phyloP scores from a whole-genome alignment of 2,113 vertebrate species.

The Patagioenas fasciata region DNA sequence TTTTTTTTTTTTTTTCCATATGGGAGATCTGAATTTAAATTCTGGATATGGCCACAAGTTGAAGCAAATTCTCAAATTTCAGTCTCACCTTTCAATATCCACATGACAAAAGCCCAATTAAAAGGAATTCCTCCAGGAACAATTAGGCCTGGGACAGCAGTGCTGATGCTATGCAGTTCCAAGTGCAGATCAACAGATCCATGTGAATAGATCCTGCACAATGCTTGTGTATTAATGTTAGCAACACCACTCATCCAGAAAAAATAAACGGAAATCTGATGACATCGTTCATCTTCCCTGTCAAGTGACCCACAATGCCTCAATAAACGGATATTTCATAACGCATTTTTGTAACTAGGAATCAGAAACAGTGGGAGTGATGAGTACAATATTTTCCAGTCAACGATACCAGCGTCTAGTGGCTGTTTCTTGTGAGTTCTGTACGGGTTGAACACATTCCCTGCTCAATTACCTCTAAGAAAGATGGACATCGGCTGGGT shows the following conservation, averaged over 20 bases:
- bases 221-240: background rate
- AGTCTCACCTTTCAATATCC: background rate
- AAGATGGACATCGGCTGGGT: background rate
- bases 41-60: background rate
- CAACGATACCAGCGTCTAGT: background rate
- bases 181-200: background rate
- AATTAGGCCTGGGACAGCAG: background rate
- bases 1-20: background rate
- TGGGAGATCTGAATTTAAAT: background rate
- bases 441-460: fast-evolving
- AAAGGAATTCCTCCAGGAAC: background rate
- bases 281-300: background rate
- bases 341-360: background rate
- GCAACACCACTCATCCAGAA: background rate
- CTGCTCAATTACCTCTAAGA: background rate
- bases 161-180: background rate
- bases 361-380: background rate
- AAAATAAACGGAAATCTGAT: background rate
- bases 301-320: background rate
- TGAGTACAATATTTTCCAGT: background rate
- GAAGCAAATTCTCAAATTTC: background rate
- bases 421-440: background rate
- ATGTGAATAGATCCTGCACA: background rate
- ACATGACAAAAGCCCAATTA: background rate
- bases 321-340: constrained; percentile 9